Conservation (phyloP, 2,797 vertebrate species). For the Neomorphus geoffroyi region DNA sequence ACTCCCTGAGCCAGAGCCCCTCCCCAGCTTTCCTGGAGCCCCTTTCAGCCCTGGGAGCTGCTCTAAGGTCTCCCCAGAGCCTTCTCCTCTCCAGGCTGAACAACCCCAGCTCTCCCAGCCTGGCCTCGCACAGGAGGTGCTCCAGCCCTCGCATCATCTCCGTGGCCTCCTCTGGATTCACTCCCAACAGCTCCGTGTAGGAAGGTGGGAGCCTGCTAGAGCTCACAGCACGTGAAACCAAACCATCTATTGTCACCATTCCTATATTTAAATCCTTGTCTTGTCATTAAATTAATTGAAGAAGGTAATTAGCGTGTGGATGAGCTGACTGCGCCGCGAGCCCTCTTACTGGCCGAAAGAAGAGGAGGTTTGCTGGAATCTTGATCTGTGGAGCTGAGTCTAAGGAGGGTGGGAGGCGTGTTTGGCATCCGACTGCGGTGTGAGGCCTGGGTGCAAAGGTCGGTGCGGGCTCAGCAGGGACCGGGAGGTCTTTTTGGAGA, state of each 20-base stretch:
- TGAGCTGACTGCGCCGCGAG: background rate
- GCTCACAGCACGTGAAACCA: rapidly evolving
- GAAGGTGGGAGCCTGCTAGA: background rate
- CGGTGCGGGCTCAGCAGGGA: rapidly evolving
- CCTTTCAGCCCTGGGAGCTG: too few relatives aligned
- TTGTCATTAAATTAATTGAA: background rate
- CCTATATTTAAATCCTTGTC: background rate
- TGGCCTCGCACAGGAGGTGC: too few relatives aligned
- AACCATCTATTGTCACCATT: background rate
- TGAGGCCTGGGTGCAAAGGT: background rate
- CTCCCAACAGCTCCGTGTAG: too few relatives aligned
- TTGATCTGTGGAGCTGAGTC: background rate
- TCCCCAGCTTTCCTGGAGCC: too few relatives aligned
- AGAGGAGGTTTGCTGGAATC: background rate
- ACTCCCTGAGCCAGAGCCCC: too few relatives aligned
- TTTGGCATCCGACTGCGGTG: background rate
- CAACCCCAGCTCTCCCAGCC: too few relatives aligned
- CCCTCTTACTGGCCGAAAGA: background rate
- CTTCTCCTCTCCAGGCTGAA: too few relatives aligned
- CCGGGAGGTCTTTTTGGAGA: background rate
- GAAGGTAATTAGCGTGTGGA: background rate
- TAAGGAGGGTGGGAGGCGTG: background rate
- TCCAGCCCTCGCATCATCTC: too few relatives aligned
- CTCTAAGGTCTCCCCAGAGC: too few relatives aligned
- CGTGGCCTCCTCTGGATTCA: too few relatives aligned